A percentile compares a stretch with the other conserved stretches of the same genome.
Evolutionary conservation across 2,113 vertebrate species (phyloP).

Genomic region (Takifugu bimaculatus): DNA sequence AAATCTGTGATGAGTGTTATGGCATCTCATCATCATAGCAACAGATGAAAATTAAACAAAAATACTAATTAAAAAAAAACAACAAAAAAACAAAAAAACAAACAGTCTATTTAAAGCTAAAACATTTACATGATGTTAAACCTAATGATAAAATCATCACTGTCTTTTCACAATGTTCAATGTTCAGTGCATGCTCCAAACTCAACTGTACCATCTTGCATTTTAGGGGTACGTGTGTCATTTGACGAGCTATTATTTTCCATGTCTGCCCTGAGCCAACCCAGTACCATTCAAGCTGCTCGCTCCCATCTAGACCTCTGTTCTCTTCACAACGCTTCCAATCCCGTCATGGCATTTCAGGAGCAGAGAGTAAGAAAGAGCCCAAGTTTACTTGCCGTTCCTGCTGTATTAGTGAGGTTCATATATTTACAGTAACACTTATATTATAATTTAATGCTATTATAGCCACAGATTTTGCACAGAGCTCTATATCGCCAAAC

Average conservation of each 20-base stretch:
- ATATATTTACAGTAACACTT: too few species aligned
- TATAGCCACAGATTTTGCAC: too few species aligned
- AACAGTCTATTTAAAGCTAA: constrained; percentile 66
- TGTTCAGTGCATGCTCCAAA: constrained; percentile 7
- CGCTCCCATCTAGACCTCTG: constrained; percentile 22
- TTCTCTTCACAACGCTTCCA: neutral
- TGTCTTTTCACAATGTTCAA: constrained; percentile 1
- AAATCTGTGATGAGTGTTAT: constrained; percentile 1
- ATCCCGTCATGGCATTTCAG: too few species aligned
- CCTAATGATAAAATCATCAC: constrained; percentile 32
- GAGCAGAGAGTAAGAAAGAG: too few species aligned
- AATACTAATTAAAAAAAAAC: constrained; percentile 62
- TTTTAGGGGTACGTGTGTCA: constrained; percentile 8
- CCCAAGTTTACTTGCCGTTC: too few species aligned
- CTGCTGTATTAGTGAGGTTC: too few species aligned
- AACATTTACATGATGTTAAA: constrained; percentile 47
- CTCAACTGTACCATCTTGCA: constrained; percentile 31
- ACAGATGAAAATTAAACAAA: constrained; percentile 68
- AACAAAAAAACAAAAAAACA: constrained; percentile 59
- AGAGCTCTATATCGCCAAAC: too few species aligned
- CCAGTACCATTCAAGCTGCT: constrained; percentile 30
- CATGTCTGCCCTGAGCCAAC: constrained; percentile 21
- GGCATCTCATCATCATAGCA: constrained; percentile 50
- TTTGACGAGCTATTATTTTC: constrained; percentile 30
- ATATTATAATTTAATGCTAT: too few species aligned